Percentiles rank a stretch among this genome's conserved stretches.
These are phyloP conservation scores for Dimorphilus gyrociliatus DNA, from an alignment of 2,888 invertebrate genomes.

Conservation along the genomic window DNA sequence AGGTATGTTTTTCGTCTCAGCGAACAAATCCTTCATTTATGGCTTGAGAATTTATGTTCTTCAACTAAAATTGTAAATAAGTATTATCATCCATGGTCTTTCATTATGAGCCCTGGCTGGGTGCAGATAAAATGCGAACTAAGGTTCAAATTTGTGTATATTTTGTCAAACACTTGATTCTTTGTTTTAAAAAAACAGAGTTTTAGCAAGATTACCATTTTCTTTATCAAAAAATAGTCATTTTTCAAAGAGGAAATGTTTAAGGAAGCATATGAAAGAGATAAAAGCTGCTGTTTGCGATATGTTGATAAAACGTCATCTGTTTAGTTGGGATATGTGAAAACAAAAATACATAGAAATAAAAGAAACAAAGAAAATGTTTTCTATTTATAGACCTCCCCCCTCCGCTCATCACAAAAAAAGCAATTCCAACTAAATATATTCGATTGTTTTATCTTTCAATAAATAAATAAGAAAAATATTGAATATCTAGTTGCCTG, in stretches of 20 bases:
- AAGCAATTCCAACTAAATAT: too few species aligned
- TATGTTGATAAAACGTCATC: conserved; percentile 95
- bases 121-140: conserved; percentile 98
- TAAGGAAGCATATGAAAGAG: conserved; percentile 59
- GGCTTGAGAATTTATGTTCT: conserved; percentile 93
- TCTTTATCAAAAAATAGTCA: conserved; percentile 88
- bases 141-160: conserved; percentile 28
- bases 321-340: too few species aligned
- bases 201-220: conserved; percentile 87
- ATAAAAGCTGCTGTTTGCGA: conserved; percentile 58
- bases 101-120: conserved; percentile 86
- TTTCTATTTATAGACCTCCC: too few species aligned
- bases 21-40: conserved; percentile 91
- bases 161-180: conserved; percentile 10
- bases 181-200: too few species aligned
- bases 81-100: conserved; percentile 58
- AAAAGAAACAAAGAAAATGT: too few species aligned
- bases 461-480: too few species aligned
- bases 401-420: too few species aligned
- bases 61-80: conserved; percentile 74
- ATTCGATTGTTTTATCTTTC: too few species aligned
- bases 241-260: too few species aligned
- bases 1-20: conserved; percentile 16
- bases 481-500: too few species aligned
- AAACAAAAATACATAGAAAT: too few species aligned